These are phyloP conservation scores for Leguminivora glycinivorella DNA, from an alignment of 1,140 invertebrate species.

Conservation along the genomic window DNA sequence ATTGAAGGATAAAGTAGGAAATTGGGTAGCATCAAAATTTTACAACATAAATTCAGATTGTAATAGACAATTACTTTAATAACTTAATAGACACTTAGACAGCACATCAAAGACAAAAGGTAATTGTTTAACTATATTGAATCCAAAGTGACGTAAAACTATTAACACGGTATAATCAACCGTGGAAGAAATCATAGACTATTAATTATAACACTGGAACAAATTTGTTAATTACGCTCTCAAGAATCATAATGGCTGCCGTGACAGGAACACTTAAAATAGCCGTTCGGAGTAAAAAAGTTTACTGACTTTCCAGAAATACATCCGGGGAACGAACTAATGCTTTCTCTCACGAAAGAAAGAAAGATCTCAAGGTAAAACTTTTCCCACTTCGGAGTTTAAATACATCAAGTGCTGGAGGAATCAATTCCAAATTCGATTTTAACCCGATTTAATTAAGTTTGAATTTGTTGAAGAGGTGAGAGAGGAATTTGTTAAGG, in stretches of 20 bases:
- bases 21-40: no score
- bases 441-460: background rate
- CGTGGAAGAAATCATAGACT: constrained; percentile 35
- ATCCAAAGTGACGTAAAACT: constrained; percentile 23
- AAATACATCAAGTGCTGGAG: background rate
- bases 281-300: constrained; percentile 44
- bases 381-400: background rate
- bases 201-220: constrained; percentile 47
- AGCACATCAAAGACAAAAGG: background rate
- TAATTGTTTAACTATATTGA: background rate
- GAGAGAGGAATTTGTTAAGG: no score
- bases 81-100: background rate
- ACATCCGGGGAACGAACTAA: constrained; percentile 19
- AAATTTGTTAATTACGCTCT: constrained; percentile 52
- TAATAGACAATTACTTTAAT: background rate
- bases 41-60: no score
- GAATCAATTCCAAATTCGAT: background rate
- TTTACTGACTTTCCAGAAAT: constrained; percentile 38
- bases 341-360: constrained; percentile 20
- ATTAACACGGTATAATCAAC: constrained; percentile 13
- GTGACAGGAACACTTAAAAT: constrained; percentile 42
- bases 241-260: constrained; percentile 34
- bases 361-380: constrained; percentile 14
- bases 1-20: no score
- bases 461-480: background rate